These are phyloP conservation scores for Brachyalestes nurse DNA, from an alignment of 2,797 vertebrate species.

Conservation along the genomic window DNA sequence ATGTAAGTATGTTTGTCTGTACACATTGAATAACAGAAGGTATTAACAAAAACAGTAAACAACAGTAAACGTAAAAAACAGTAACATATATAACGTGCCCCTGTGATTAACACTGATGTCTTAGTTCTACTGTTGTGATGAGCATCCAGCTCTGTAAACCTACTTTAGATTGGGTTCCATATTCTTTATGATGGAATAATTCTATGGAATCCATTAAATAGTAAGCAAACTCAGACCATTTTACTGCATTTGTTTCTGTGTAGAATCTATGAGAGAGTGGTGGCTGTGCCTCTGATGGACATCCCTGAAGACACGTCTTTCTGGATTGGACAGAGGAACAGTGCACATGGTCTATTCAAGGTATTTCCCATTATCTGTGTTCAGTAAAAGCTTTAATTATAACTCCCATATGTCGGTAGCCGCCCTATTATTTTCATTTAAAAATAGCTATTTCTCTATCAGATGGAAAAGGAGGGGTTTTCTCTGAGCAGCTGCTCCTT, in stretches of 20 bases:
- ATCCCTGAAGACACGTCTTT: constrained; percentile 88
- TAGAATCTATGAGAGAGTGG: constrained; percentile 96
- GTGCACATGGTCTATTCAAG: constrained; percentile 95
- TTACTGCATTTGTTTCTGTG: constrained; percentile 34
- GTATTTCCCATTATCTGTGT: constrained; percentile 67
- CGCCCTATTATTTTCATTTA: constrained; percentile 36
- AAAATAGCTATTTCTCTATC: constrained; percentile 67
- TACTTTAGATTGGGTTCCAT: neutral
- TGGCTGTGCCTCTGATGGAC: constrained; percentile 91
- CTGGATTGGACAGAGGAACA: constrained; percentile 96
- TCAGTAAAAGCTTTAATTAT: constrained; percentile 17
- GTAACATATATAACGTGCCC: too few relatives aligned
- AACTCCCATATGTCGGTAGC: neutral
- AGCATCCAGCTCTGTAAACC: neutral
- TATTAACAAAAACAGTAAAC: too few relatives aligned
- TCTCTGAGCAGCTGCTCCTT: constrained; percentile 9
- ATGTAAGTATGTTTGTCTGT: too few relatives aligned
- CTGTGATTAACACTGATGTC: neutral
- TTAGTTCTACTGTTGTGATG: neutral
- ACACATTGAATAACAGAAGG: too few relatives aligned
- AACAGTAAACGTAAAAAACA: too few relatives aligned
- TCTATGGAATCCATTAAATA: neutral
- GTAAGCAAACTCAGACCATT: neutral
- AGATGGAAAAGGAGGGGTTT: constrained; percentile 47
- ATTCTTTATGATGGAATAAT: neutral